Base-by-base conservation (phyloP, 2,888 invertebrate species). In the Caenorhabditis doughertyi region DNA sequence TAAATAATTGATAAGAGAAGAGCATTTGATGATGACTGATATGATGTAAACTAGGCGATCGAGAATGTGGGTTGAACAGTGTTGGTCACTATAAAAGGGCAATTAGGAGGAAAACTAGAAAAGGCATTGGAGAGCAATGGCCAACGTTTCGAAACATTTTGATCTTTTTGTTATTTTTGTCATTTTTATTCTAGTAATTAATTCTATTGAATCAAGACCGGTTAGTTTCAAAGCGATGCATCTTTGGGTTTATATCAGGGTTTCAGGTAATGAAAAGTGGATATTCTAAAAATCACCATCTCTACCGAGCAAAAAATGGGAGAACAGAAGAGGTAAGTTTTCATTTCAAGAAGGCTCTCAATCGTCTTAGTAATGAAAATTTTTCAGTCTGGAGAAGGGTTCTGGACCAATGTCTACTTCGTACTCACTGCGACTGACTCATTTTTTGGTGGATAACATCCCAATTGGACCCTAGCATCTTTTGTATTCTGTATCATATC, bases 241-340 rank as follows among this genome's bases (percentile, higher is more conserved):
- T 1, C 27, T 8, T 8, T 18, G 8, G 47, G 9, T 55, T 56
- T 13, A 7, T 8, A 51, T 18, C 29, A 1, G 25, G 13, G n/a
- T 18, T 77, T 39, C 65, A 81, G 81, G 55, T 81, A 5, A 32
- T 81, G 23, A 81, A 81, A 60, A 71, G 70, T 58, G 81, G 70
- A 23, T 81, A 76, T n/a, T 60, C 81, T 16, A 81, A 76, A 42
- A 81, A 81, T 39, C 81, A 81, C 35, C 35, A 55, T 16, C n/a
- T 68, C 4, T 74, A 64, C 9, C 80, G 74, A 44, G 18, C 49
- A 13, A 67, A 32, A 39, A 16, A 23, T 25, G 27, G 32, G 25
- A 60, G 25, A 18, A 21, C 42, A 9, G n/a, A 60, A 7, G 62
- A 65, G 29, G 70, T 70, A 44, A 29, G 29, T 62, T 42, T 42